phyloP scores from a whole-genome alignment of 2,113 vertebrate species.

The Lagopus leucura region DNA sequence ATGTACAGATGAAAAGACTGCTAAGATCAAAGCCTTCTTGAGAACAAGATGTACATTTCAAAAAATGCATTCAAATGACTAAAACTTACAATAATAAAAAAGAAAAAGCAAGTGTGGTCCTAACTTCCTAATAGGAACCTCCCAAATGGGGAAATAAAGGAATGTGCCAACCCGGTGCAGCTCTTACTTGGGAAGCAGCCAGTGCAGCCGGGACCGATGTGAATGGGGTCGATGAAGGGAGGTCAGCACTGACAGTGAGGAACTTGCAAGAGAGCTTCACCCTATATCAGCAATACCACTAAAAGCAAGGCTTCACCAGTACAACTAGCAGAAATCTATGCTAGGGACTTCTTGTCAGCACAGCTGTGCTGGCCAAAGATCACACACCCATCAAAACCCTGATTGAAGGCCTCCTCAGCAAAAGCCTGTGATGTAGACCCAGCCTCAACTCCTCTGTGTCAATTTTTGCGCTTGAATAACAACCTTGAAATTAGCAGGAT shows the following conservation, averaged over 20 bases:
- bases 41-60: slow-evolving; percentile 12
- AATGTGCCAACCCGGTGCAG: neutral
- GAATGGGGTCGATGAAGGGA: neutral
- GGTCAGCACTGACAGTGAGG: neutral
- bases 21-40: slow-evolving; percentile 60
- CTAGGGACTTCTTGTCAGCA: slow-evolving; percentile 21
- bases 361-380: slow-evolving; percentile 62
- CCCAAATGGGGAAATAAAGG: neutral
- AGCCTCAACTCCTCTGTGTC: neutral
- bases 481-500: slow-evolving; percentile 25
- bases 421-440: slow-evolving; percentile 4
- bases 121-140: neutral
- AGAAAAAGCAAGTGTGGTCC: neutral
- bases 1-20: slow-evolving; percentile 64
- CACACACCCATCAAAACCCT: slow-evolving; percentile 47
- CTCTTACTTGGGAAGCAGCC: neutral
- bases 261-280: neutral
- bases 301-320: neutral
- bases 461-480: neutral
- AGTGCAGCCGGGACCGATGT: neutral
- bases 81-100: neutral
- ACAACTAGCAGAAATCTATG: neutral
- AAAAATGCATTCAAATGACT: slow-evolving; percentile 30
- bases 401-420: neutral
- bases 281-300: neutral